Percentiles rank a stretch among this genome's conserved stretches.
Evolutionary conservation across 1,140 invertebrate genomes (phyloP).

Genomic region (Gerris buenoi): DNA sequence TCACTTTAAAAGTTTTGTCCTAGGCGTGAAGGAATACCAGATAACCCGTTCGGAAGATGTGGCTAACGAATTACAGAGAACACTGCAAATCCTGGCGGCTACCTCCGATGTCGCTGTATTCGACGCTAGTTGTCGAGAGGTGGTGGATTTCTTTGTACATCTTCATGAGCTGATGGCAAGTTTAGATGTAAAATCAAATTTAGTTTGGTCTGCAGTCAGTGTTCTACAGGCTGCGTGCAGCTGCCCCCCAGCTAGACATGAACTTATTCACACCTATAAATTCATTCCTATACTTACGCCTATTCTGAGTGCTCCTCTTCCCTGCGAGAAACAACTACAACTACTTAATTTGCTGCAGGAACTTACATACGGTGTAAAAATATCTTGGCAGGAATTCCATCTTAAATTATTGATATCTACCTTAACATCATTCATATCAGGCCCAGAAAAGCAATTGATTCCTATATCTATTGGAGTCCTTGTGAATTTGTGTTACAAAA

Average conservation of each 20-base stretch:
- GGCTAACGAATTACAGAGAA: conserved; percentile 2
- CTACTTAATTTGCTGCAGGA: conserved; percentile 33
- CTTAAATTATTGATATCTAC: conserved; percentile 42
- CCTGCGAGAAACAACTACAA: conserved; percentile 5
- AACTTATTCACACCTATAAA: conserved; percentile 48
- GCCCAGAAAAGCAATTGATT: conserved; percentile 38
- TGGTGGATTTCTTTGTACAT: conserved; percentile 37
- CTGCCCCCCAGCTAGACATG: conserved; percentile 39
- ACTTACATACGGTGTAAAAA: conserved; percentile 51
- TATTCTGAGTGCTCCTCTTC: conserved; percentile 28
- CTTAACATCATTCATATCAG: conserved; percentile 42
- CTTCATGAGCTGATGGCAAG: conserved; percentile 32
- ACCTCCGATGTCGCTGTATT: conserved; percentile 28
- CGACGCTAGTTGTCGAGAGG: conserved; percentile 33
- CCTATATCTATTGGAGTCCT: conserved; percentile 45
- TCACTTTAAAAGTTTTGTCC: not conserved
- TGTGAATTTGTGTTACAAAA: conserved; percentile 55
- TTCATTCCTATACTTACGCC: conserved; percentile 45
- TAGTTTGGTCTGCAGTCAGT: conserved; percentile 41
- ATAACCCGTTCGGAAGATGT: not conserved
- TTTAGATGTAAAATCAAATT: conserved; percentile 26
- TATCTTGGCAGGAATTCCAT: conserved; percentile 52
- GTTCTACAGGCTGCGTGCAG: conserved; percentile 42
- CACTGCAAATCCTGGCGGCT: not conserved
- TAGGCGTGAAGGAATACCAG: not conserved